Percentiles rank a stretch among this genome's conserved stretches.
phyloP scores from a whole-genome alignment of 2,888 invertebrate species.

The Hedychridium roseum region DNA sequence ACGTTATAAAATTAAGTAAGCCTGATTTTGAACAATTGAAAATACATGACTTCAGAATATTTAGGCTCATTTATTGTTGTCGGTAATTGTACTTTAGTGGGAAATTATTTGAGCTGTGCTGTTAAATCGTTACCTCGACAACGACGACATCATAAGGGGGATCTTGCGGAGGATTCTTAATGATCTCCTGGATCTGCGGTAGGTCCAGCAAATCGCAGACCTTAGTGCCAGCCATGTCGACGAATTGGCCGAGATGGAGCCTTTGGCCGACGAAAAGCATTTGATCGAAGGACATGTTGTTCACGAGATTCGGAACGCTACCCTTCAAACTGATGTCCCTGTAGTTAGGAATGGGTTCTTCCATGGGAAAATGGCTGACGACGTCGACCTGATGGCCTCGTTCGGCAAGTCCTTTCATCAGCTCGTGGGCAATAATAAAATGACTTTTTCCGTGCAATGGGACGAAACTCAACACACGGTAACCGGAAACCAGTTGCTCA shows the following conservation, averaged over 20 bases:
- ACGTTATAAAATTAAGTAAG: no score
- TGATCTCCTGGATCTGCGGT: constrained; percentile 27
- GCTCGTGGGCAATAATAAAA: constrained; percentile 61
- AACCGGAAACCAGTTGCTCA: constrained; percentile 40
- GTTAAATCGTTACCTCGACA: constrained; percentile 34
- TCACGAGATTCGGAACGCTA: constrained; percentile 29
- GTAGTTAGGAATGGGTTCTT: constrained; percentile 48
- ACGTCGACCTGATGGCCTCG: constrained; percentile 66
- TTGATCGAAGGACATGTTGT: constrained; percentile 41
- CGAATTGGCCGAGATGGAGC: no score
- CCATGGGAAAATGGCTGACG: constrained; percentile 49
- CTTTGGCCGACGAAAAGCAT: constrained; percentile 2
- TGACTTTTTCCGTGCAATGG: constrained; percentile 66
- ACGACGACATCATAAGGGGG: constrained; percentile 44
- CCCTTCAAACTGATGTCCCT: constrained; percentile 43
- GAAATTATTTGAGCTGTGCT: not conserved
- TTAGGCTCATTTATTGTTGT: not conserved
- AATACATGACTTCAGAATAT: no score
- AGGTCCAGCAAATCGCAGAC: constrained; percentile 27
- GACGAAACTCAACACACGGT: constrained; percentile 65
- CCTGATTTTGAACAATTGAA: no score
- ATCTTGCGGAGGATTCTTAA: constrained; percentile 37
- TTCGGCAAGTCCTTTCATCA: constrained; percentile 63
- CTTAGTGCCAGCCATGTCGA: constrained; percentile 7
- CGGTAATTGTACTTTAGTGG: constrained; percentile 18